Conservation (phyloP, 2,797 vertebrate species). For the Smutsia gigantea region DNA sequence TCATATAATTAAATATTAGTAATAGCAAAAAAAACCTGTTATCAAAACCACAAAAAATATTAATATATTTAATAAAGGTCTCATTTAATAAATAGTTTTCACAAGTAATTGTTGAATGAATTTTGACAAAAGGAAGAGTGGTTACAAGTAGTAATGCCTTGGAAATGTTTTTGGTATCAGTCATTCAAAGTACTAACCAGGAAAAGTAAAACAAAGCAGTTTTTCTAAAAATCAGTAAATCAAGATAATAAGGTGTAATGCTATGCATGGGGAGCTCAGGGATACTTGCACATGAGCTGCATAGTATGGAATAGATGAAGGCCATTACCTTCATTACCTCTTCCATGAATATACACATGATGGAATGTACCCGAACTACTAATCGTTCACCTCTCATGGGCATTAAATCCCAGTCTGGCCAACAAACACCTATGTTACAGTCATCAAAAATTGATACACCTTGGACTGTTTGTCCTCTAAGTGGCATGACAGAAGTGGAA, state of each 20-base stretch:
- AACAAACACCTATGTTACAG: constrained; percentile 52
- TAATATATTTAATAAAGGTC: neutral
- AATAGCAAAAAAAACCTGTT: no score
- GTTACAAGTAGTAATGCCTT: neutral
- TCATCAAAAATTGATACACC: constrained; percentile 58
- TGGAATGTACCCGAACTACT: neutral
- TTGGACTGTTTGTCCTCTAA: constrained; percentile 28
- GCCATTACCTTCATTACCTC: neutral
- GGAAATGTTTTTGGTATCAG: neutral
- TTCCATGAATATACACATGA: constrained; percentile 23
- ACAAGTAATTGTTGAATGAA: neutral
- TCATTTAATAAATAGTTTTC: constrained; percentile 30
- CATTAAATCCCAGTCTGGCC: neutral
- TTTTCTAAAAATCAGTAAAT: constrained; percentile 20
- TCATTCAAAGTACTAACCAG: neutral
- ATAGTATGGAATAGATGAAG: neutral
- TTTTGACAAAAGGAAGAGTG: neutral
- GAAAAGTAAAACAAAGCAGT: neutral
- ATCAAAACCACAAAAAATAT: neutral
- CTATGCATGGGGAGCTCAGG: neutral
- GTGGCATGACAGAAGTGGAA: neutral
- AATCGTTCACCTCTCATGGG: constrained; percentile 15
- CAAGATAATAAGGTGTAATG: neutral
- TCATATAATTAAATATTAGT: no score
- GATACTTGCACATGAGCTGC: neutral